Base-by-base conservation (phyloP, 2,113 vertebrate species). In the Trichomycterus rosablanca region DNA sequence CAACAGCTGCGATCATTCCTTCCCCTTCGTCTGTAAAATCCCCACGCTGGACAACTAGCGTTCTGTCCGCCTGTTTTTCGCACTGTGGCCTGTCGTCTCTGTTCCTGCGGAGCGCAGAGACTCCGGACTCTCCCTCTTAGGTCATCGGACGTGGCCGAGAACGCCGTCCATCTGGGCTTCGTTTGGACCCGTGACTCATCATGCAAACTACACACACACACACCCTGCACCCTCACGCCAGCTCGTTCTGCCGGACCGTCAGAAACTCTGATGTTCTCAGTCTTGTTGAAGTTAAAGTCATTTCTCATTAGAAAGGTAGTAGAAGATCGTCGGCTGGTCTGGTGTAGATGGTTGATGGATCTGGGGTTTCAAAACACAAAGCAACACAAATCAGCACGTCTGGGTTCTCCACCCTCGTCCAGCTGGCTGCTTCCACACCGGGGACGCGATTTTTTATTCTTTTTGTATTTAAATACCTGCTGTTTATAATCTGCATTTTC, bases 1-100 rank as follows among this genome's bases (percentile, higher is more conserved):
- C 74, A 90, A 89, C 12, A 75, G 80, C 75, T 91, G 89, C 2
- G 74, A 78, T 68, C 77, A 68, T 57, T 77, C 83, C 64, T 91
- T 90, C 64, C 88, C 87, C 11, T 93, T 92, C 3, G 89, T 92
- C 48, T 90, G 88, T 77, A 91, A 91, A 80, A 87, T 89, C 48
- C 81, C 84, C 0, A 84, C 86, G 0, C 68, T 82, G 77, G 82
- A 86, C 32, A 69, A 66, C 48, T 81, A 68, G 59, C 23, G 28
- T 35, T 19, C 45, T 10, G 20, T 30, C n/a, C 15, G 46, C 42
- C 40, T 45, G 15, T 10, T 19, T 44, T 6, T 14, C 1, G 35
- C 35, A 39, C 6, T 11, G 10, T 14, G 35, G 10, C 35, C 35
- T 39, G 7, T 39, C 35, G 7, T 10, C 8, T 3, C 3, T 11